A percentile compares a stretch with the other conserved stretches of the same genome.
phyloP scores from a whole-genome alignment of 1,140 invertebrate species.

The Brachionus plicatilis region DNA sequence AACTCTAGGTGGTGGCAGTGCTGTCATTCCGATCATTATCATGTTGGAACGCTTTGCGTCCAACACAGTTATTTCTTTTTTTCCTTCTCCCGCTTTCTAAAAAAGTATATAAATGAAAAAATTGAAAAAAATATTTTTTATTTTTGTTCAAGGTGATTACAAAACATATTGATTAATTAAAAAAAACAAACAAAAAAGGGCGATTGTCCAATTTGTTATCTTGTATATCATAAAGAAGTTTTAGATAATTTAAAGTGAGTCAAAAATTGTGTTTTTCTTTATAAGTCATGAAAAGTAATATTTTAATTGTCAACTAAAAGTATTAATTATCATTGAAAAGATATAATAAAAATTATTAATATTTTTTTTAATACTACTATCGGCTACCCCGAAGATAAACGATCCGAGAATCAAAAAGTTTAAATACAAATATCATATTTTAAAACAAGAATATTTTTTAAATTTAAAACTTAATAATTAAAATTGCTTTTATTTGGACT shows the following conservation, averaged over 20 bases:
- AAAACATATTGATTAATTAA: not conserved
- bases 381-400: too few species aligned
- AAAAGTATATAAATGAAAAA: not conserved
- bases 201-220: not conserved
- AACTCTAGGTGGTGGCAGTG: slow-evolving; percentile 82
- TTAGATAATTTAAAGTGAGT: not conserved
- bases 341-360: too few species aligned
- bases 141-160: not conserved
- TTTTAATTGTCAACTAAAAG: too few species aligned
- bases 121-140: not conserved
- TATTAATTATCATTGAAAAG: too few species aligned
- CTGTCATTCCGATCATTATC: slow-evolving; percentile 99
- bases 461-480: too few species aligned
- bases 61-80: slow-evolving; percentile 90
- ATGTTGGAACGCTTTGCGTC: slow-evolving; percentile 96
- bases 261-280: too few species aligned
- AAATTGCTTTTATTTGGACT: too few species aligned
- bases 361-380: too few species aligned
- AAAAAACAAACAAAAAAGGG: not conserved
- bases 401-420: too few species aligned
- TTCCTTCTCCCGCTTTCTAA: slow-evolving; percentile 84
- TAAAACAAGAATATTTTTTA: too few species aligned
- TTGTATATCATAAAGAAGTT: not conserved
- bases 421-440: too few species aligned
- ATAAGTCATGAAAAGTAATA: too few species aligned